Conservation (phyloP, 2,888 invertebrate genomes). For the Drosophila diplacantha region DNA sequence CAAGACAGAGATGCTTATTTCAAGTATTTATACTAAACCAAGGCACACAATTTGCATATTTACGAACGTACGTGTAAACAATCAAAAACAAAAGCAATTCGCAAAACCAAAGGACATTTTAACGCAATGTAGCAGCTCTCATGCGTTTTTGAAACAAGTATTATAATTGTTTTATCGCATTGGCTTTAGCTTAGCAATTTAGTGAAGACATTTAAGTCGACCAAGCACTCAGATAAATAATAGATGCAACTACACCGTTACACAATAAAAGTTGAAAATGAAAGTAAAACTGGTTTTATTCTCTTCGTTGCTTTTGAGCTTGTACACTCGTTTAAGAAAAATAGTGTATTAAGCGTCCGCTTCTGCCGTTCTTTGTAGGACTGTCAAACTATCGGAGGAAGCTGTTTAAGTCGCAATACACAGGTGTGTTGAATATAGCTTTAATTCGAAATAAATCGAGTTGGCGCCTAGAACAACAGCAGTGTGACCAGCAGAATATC, state of each 20-base stretch:
- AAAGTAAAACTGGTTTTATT: neutral
- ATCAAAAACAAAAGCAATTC: conserved; percentile 56
- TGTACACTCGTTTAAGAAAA: neutral
- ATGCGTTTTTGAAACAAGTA: conserved; percentile 39
- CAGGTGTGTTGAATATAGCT: neutral
- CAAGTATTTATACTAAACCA: conserved; percentile 45
- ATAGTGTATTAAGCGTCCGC: neutral
- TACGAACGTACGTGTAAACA: conserved; percentile 36
- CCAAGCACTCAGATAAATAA: conserved; percentile 57
- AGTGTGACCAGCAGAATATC: conserved; percentile 1
- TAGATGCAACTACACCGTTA: conserved; percentile 60
- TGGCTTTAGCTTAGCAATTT: conserved; percentile 48
- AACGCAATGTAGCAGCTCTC: conserved; percentile 40
- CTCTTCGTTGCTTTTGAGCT: neutral
- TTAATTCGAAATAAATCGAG: neutral
- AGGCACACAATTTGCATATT: conserved; percentile 42
- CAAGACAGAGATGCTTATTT: conserved; percentile 51
- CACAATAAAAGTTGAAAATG: conserved; percentile 57
- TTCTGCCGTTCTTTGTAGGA: neutral
- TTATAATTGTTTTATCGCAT: conserved; percentile 41
- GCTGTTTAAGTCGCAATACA: neutral
- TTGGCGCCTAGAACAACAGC: neutral
- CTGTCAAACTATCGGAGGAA: conserved; percentile 15
- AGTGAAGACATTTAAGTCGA: conserved; percentile 41
- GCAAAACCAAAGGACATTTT: conserved; percentile 25